These are phyloP conservation scores for Lagorchestes hirsutus DNA, from an alignment of 2,797 vertebrate species.

Conservation along the genomic window DNA sequence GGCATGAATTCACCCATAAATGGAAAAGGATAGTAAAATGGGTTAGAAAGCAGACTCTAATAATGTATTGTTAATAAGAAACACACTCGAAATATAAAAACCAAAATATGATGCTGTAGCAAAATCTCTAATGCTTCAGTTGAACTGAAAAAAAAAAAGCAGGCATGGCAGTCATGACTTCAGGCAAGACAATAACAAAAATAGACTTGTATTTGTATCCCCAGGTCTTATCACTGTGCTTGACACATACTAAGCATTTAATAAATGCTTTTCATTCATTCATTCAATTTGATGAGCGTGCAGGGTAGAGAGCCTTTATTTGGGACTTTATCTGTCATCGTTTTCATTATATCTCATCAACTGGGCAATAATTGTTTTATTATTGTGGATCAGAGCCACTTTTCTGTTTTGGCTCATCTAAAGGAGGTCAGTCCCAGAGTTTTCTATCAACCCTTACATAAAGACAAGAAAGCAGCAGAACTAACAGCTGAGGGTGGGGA, in stretches of 20 bases:
- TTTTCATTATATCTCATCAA: not conserved
- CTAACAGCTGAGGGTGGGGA: not conserved
- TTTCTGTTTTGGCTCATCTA: not conserved
- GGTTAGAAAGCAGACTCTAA: not conserved
- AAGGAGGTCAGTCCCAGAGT: not conserved
- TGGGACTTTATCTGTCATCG: not conserved
- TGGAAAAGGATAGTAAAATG: not conserved
- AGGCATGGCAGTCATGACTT: not conserved
- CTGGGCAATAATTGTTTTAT: not conserved
- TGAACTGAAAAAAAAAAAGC: not conserved
- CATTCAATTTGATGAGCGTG: not conserved
- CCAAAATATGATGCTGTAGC: not conserved
- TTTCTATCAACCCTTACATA: not conserved
- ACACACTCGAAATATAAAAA: not conserved
- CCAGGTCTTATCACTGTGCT: not conserved
- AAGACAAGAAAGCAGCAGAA: not conserved
- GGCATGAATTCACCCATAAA: not conserved
- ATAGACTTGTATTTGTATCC: not conserved
- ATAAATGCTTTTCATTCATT: not conserved
- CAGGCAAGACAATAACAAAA: not conserved
- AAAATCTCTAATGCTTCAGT: not conserved
- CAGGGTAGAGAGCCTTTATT: not conserved
- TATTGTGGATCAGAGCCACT: not conserved
- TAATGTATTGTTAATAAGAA: not conserved
- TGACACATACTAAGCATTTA: not conserved